A percentile compares a stretch with the other conserved stretches of the same genome.
Conservation (phyloP, 2,113 vertebrate species). For the Daboia siamensis region DNA sequence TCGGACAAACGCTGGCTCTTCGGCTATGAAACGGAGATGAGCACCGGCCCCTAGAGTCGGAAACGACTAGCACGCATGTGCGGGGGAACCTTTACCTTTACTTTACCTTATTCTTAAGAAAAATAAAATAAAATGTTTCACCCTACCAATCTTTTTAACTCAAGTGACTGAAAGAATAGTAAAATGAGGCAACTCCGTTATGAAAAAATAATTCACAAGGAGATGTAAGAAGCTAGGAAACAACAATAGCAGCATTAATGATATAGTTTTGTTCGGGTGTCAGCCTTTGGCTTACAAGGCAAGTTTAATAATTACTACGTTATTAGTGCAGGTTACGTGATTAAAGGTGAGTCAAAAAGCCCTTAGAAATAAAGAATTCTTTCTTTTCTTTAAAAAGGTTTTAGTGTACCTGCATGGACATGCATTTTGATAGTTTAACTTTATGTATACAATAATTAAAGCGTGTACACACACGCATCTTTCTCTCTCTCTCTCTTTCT, state of each 20-base stretch:
- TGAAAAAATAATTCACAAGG: neutral
- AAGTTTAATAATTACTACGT: neutral
- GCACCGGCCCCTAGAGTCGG: too few relatives aligned
- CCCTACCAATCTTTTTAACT: neutral
- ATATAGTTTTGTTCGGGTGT: neutral
- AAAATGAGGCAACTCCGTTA: neutral
- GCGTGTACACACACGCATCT: neutral
- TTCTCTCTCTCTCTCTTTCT: accelerated
- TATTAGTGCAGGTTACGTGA: neutral
- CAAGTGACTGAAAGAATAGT: neutral
- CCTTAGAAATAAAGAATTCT: neutral
- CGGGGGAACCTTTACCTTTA: too few relatives aligned
- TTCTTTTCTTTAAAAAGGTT: neutral
- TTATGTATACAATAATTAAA: neutral
- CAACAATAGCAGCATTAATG: neutral
- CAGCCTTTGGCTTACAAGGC: neutral
- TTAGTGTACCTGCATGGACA: neutral
- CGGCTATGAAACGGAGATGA: too few relatives aligned
- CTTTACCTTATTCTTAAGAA: neutral
- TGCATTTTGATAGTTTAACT: neutral
- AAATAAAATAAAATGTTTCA: neutral
- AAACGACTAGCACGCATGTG: too few relatives aligned
- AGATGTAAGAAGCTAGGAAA: neutral
- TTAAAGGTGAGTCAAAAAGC: neutral
- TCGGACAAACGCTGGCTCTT: too few relatives aligned